Base-by-base conservation (phyloP, 2,888 invertebrate genomes). In the Megamerina dolium region DNA sequence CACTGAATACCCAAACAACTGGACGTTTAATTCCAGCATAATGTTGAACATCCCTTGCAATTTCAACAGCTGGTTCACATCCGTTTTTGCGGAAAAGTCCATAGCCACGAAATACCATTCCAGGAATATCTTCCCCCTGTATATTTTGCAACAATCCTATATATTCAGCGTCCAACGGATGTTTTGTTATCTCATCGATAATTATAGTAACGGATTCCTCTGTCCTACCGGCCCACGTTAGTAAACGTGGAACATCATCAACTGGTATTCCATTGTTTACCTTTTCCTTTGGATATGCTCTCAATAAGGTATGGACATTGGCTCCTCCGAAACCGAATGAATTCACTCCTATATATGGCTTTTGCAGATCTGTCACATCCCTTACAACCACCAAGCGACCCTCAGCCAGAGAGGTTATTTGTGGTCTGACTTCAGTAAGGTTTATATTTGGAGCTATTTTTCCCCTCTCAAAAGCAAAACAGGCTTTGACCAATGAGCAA, bases 271-370 rank as follows among this genome's bases (percentile, higher is more conserved):
- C 80, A 2, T 75, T 72, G 62, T 83, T 83, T 0, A 36, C 12
- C 41, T 72, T 72, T 1, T 56, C 18, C 37, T 68, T 71, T 0
- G 55, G 48, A 36, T 43, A 41, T 1, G 56, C 64, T 32, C 56
- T 58, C 1, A 72, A 43, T 0, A 72, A 46, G 1, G 63, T 63
- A 51, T 72, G 71, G 35, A 83, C 84, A 60, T 91, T 92, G 4
- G 85, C 85, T 1, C 95, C 95, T 20, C 94, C 94, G 63, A 95
- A 95, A 0, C 94, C 94, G 65, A 94, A 95, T 9, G 89, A 91
- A 73, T 90, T 95, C 18, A 94, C 76, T 4, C 86, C 93, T 18
- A 85, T 82, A 61, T 84, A 75, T 16, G 87, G 87, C 21, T 85
- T 83, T 23, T 78, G 70, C 77, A 89, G 84, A 0, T 77, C 79